Base-by-base conservation (phyloP, 2,797 vertebrate genomes). In the Babyrousa celebensis region DNA sequence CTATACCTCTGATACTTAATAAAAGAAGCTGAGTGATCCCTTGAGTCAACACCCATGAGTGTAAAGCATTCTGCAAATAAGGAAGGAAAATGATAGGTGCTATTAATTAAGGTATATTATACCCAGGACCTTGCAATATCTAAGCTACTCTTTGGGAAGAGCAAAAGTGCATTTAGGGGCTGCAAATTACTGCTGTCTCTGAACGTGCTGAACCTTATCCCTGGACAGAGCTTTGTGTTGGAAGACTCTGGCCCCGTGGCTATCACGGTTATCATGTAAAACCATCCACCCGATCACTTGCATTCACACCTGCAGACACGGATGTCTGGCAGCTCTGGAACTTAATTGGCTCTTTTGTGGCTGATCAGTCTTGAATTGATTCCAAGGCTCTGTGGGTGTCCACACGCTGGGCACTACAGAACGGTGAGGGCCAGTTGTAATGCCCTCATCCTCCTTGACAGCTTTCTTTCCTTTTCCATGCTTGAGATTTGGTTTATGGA, bases 51-150 rank as follows among this genome's bases (percentile, higher is more conserved):
- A 92, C 62, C 71, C 58, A 5, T 54, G 72, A 92, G 83, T 23
- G n/a, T 56, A 95, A 97, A 97, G 84, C 71, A 88, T 89, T 96
- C 83, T 97, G 85, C 87, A 96, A 80, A 95, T 65, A 93, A 86
- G 58, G 86, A 95, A 21, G 78, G 27, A 70, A 84, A 60, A 65
- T 9, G 91, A 60, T 72, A 72, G 54, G 74, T 15, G 71, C 78
- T 82, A 79, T 78, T 97, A 95, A 98, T 96, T 78, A 93, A 75
- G 54, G 52, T 36, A 14, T 62, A 85, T 91, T 78, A 43, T 52
- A 70, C 68, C 29, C 32, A 80, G 91, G 83, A 67, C 62, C 77
- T 77, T 79, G 74, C 43, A 84, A 16, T 74, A 40, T 9, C 25
- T 36, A 90, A 43, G 36, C 79, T 67, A 21, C 67, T 85, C 62